Evolutionary conservation across 2,888 invertebrate genomes (phyloP), one percentile per base, ranked within the genome.

Genomic region (Linyphia triangularis): DNA sequence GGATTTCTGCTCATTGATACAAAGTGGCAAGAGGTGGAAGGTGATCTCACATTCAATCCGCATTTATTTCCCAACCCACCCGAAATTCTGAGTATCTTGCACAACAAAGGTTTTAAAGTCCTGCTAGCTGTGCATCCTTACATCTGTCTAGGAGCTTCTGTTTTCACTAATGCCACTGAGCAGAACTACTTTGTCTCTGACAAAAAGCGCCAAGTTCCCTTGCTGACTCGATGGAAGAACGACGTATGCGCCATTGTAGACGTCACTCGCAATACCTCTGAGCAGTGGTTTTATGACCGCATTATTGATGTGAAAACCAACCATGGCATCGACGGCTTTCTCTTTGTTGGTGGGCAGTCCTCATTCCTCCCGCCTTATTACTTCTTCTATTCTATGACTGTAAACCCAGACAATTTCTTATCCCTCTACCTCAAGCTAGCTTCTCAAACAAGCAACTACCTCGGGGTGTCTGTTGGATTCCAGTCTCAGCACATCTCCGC

Each of bases 61-160:
- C 94, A 93, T 33, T 94, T 97, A 85, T 98, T 98, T 92, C 95
- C 95, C 67, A 95, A 95, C 0, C 94, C 97, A 91, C 95, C 95
- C 84, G 95, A 95, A 85, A 96, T 96, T 1, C 95, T 97, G 7
- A 95, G 96, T 91, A 96, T 96, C 77, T 94, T 97, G 51, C 96
- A 96, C 90, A 94, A 97, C 40, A 94, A 97, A 90, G 97, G 97
- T 0, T 98, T 98, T 90, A 95, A 96, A 91, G 95, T 98, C 16
- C 96, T 96, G 0, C 95, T 98, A 90, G 96, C 97, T n/a, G 95
- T 98, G 0, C 97, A 97, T 92, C 98, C 98, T 0, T 98, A 97
- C 92, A 95, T 98, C 40, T 92, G 93, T 77, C 96, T 97, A 0
- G 96, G 97, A 91, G 97, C 97, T 90, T 93, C 93, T 1, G 96